Conservation (phyloP, 2,888 invertebrate species). For the Heteropelma amictum region DNA sequence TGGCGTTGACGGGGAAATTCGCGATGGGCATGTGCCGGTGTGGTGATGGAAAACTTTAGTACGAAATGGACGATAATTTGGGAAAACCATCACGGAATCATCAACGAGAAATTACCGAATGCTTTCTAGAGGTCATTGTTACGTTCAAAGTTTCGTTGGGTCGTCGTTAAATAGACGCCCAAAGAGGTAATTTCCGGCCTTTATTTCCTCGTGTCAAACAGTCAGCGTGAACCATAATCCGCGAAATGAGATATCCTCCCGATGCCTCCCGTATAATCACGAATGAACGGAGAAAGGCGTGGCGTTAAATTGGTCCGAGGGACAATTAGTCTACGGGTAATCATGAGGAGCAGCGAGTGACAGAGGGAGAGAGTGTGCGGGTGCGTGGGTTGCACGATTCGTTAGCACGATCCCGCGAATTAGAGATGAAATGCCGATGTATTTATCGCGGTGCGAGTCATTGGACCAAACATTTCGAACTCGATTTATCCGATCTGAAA, state of each 20-base stretch:
- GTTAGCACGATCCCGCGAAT: constrained; percentile 1
- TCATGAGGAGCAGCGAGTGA: constrained; percentile 23
- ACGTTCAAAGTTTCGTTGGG: constrained; percentile 32
- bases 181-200: background rate
- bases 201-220: constrained; percentile 3
- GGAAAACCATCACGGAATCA: constrained; percentile 26
- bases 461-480: background rate
- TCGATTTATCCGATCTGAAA: background rate
- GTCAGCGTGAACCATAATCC: constrained; percentile 36
- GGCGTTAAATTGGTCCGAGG: constrained; percentile 54
- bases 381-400: constrained; percentile 15
- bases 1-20: background rate
- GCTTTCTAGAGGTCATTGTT: constrained; percentile 4
- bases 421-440: background rate
- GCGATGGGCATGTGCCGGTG: background rate
- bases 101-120: constrained; percentile 28
- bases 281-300: constrained; percentile 55
- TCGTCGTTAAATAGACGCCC: constrained; percentile 5
- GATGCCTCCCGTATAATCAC: constrained; percentile 42
- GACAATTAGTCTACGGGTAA: constrained; percentile 53
- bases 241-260: constrained; percentile 33
- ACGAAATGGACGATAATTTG: background rate
- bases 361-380: constrained; percentile 1
- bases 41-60: background rate
- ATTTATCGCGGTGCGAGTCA: background rate